Conservation (phyloP, 2,797 vertebrate species). For the Catamblyrhynchus diadema region DNA sequence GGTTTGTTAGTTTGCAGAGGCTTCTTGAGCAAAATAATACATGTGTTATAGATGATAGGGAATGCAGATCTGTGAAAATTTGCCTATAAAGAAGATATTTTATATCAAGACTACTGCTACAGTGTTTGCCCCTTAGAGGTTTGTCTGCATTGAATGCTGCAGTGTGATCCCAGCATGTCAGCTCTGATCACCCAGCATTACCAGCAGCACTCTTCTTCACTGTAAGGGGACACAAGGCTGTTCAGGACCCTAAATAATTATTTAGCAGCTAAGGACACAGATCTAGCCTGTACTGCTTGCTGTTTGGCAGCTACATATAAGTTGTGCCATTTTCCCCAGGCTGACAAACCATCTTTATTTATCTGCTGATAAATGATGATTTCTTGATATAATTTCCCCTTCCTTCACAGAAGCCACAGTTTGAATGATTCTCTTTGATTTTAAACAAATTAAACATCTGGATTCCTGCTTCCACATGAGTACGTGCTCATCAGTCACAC, state of each 20-base stretch:
- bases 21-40: neutral
- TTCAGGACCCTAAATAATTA: neutral
- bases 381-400: neutral
- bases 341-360: neutral
- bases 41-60: neutral
- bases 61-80: neutral
- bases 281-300: neutral
- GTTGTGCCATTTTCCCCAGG: fast-evolving
- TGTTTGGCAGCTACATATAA: neutral
- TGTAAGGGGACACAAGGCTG: neutral
- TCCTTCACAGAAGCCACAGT: neutral
- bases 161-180: neutral
- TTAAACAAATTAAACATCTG: neutral
- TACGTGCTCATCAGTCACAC: neutral
- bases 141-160: neutral
- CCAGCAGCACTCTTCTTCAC: neutral
- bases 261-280: neutral
- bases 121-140: neutral
- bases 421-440: neutral
- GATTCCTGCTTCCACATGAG: neutral
- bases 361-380: neutral
- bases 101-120: neutral
- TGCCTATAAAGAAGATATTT: neutral
- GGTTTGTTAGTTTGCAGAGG: neutral
- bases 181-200: neutral